Evolutionary conservation across 2,113 vertebrate species (phyloP).

Genomic region (Colossoma macropomum): DNA sequence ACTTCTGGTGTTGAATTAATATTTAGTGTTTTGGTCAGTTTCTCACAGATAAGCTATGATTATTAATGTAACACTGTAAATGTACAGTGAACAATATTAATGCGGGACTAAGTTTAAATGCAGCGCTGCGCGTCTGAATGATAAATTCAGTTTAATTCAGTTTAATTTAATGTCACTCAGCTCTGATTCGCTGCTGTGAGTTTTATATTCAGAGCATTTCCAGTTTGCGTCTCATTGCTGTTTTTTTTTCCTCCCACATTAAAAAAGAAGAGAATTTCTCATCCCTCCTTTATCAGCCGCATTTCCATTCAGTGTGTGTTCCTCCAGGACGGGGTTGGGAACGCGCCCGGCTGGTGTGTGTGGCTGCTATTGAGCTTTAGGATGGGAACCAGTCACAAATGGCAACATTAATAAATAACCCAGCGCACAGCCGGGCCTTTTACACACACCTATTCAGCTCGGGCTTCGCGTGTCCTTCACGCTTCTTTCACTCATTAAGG

Average conservation of each 20-base stretch:
- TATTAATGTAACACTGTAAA: too few relatives aligned
- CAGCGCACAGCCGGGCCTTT: slow-evolving; percentile 86
- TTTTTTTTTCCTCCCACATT: slow-evolving; percentile 75
- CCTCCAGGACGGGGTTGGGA: slow-evolving; percentile 82
- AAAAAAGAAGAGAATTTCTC: slow-evolving; percentile 88
- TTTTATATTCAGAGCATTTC: neutral
- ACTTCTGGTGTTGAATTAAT: too few relatives aligned
- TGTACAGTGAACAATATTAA: too few relatives aligned
- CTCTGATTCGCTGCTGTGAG: too few relatives aligned
- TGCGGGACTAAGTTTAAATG: too few relatives aligned
- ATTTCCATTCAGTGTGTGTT: slow-evolving; percentile 51
- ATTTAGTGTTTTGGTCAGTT: too few relatives aligned
- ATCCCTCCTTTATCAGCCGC: slow-evolving; percentile 86
- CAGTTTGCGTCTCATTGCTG: slow-evolving; percentile 85
- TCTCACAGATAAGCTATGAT: too few relatives aligned
- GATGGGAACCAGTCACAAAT: slow-evolving; percentile 93
- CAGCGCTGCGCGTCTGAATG: too few relatives aligned
- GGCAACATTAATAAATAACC: slow-evolving; percentile 97
- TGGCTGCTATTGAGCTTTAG: slow-evolving; percentile 82
- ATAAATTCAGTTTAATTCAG: too few relatives aligned
- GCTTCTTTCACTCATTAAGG: slow-evolving; percentile 84
- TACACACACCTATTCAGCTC: slow-evolving; percentile 91
- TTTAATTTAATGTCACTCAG: too few relatives aligned
- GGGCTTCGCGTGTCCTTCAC: slow-evolving; percentile 97
- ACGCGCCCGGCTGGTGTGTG: slow-evolving; percentile 82